These are phyloP conservation scores for Drosophila stalkeri DNA, from an alignment of 2,888 invertebrate genomes.

Conservation along the genomic window DNA sequence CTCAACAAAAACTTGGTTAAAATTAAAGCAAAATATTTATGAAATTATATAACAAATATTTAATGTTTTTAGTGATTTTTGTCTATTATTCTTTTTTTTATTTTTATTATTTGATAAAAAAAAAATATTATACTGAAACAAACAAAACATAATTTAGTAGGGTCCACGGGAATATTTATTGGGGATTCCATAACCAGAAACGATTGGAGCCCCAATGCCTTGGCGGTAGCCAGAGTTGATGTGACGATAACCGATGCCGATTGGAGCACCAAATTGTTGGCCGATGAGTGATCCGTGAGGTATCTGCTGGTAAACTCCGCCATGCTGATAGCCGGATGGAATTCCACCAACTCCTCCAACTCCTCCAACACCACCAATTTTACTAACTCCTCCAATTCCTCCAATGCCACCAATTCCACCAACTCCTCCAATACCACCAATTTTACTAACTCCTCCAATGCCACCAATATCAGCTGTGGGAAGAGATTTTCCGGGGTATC, in stretches of 20 bases:
- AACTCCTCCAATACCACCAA: background rate
- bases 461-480: background rate
- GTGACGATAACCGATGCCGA: background rate
- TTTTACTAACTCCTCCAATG: background rate
- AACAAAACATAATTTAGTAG: slow-evolving; percentile 25
- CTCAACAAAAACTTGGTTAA: background rate
- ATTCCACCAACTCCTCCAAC: background rate
- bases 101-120: too few relatives aligned
- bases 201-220: slow-evolving; percentile 2
- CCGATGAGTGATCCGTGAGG: background rate
- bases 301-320: background rate
- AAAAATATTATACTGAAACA: too few relatives aligned
- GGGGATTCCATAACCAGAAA: background rate
- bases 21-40: slow-evolving; percentile 2
- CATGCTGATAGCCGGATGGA: slow-evolving; percentile 1
- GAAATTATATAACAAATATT: background rate
- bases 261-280: slow-evolving; percentile 1
- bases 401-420: background rate
- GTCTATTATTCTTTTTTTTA: background rate
- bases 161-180: slow-evolving; percentile 16
- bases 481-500: slow-evolving; percentile 2
- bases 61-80: background rate
- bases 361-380: background rate
- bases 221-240: slow-evolving; percentile 1
- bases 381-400: background rate